Evolutionary conservation across 2,888 invertebrate species (phyloP).

Genomic region (Nomada ruficornis): DNA sequence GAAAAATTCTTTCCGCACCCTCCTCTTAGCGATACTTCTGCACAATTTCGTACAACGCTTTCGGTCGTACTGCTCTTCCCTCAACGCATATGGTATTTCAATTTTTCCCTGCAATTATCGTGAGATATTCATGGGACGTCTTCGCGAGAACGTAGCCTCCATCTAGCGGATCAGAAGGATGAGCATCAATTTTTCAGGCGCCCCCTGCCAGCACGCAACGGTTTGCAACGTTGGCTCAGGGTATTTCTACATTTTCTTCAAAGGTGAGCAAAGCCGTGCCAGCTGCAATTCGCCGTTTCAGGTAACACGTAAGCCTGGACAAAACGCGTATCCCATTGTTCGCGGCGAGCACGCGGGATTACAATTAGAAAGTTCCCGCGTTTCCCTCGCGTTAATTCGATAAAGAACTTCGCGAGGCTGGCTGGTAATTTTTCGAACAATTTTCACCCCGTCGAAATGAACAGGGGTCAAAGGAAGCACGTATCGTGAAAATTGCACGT

Average conservation of each 20-base stretch:
- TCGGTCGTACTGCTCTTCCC: neutral
- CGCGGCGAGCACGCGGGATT: neutral
- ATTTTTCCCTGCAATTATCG: neutral
- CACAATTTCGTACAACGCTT: too few relatives aligned
- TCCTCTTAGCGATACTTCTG: too few relatives aligned
- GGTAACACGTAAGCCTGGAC: constrained; percentile 19
- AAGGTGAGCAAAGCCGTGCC: constrained; percentile 62
- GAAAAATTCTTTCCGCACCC: neutral
- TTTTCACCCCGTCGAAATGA: neutral
- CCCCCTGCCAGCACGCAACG: constrained; percentile 59
- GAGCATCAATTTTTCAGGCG: constrained; percentile 73
- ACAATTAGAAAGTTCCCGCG: constrained; percentile 37
- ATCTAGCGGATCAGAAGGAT: constrained; percentile 28
- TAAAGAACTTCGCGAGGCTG: constrained; percentile 18
- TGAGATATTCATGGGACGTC: constrained; percentile 9
- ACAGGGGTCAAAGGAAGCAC: neutral
- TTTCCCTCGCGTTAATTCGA: constrained; percentile 30
- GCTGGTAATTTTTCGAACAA: constrained; percentile 22
- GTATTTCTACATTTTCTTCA: constrained; percentile 72
- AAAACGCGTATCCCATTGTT: constrained; percentile 25
- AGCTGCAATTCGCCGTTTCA: constrained; percentile 62
- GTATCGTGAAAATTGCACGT: neutral
- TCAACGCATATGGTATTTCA: neutral
- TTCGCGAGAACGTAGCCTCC: constrained; percentile 4
- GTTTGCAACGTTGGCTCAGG: constrained; percentile 60